phyloP scores from a whole-genome alignment of 2,888 invertebrate species.

The Drosophila gaucha region DNA sequence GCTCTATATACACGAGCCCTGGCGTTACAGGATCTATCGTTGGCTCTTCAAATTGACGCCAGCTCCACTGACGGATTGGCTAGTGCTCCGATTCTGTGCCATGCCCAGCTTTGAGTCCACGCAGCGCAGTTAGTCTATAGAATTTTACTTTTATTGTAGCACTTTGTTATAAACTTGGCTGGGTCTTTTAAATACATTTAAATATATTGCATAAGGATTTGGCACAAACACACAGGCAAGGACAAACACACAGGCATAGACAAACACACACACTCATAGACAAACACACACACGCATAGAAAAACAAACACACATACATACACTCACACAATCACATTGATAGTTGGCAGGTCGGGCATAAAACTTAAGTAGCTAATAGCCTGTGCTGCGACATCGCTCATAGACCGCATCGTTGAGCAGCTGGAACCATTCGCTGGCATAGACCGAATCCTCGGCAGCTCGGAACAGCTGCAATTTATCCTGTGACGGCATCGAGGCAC shows the following conservation, averaged over 20 bases:
- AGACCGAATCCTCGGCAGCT: conserved; percentile 82
- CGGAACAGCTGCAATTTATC: conserved; percentile 82
- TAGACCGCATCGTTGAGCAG: conserved; percentile 83
- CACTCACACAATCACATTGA: conserved; percentile 24
- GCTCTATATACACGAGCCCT: conserved; percentile 89
- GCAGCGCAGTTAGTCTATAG: background rate
- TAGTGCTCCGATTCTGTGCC: conserved; percentile 88
- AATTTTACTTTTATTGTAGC: conserved; percentile 4
- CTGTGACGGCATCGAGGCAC: conserved; percentile 72
- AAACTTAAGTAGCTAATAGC: conserved; percentile 47
- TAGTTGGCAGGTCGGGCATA: conserved; percentile 20
- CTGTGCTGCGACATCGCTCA: conserved; percentile 78
- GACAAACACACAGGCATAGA: conserved; percentile 1
- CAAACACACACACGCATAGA: background rate
- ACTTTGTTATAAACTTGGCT: conserved; percentile 46
- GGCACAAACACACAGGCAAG: conserved; percentile 23
- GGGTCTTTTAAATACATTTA: no score
- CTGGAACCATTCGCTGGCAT: conserved; percentile 84
- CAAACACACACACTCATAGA: background rate
- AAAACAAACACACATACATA: conserved; percentile 6
- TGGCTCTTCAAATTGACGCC: conserved; percentile 88
- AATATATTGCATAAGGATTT: conserved; percentile 35
- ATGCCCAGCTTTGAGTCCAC: conserved; percentile 86
- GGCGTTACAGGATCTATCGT: conserved; percentile 88
- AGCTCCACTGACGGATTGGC: conserved; percentile 86